Percentiles rank a stretch among this genome's conserved stretches.
These are phyloP conservation scores for Tricholaema leucomelas DNA, from an alignment of 2,113 vertebrate species.

Conservation along the genomic window DNA sequence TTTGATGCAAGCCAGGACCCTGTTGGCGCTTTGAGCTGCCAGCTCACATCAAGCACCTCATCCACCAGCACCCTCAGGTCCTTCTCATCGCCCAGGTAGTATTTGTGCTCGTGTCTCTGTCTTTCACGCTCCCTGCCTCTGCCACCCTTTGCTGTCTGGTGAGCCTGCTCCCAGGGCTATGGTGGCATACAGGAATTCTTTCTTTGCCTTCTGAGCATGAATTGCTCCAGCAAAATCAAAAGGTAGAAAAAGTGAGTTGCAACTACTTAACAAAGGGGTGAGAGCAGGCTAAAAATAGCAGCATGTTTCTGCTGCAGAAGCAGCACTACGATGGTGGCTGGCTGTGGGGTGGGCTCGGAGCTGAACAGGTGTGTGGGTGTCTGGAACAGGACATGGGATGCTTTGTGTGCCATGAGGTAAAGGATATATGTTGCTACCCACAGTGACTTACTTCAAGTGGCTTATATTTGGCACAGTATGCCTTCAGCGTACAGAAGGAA, in stretches of 20 bases:
- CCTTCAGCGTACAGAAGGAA: conserved; percentile 32
- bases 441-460: conserved; percentile 26
- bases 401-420: conserved; percentile 25
- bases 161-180: accelerated
- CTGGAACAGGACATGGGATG: background rate
- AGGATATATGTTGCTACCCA: conserved; percentile 6
- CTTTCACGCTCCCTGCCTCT: accelerated
- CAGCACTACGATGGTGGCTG: background rate
- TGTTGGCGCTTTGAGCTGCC: too few species aligned
- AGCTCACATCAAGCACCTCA: too few species aligned
- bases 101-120: background rate
- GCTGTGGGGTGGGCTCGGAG: background rate
- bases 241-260: background rate
- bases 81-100: too few species aligned
- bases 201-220: background rate
- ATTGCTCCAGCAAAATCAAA: background rate
- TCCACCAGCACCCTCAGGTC: too few species aligned
- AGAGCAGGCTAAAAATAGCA: background rate
- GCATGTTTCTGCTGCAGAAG: background rate
- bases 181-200: background rate
- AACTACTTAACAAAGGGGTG: background rate
- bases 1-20: too few species aligned
- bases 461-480: conserved; percentile 61
- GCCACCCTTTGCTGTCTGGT: background rate
- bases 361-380: background rate